Evolutionary conservation across 2,888 invertebrate species (phyloP), one percentile per base, ranked within the genome.

Genomic region (Eilema caniola): DNA sequence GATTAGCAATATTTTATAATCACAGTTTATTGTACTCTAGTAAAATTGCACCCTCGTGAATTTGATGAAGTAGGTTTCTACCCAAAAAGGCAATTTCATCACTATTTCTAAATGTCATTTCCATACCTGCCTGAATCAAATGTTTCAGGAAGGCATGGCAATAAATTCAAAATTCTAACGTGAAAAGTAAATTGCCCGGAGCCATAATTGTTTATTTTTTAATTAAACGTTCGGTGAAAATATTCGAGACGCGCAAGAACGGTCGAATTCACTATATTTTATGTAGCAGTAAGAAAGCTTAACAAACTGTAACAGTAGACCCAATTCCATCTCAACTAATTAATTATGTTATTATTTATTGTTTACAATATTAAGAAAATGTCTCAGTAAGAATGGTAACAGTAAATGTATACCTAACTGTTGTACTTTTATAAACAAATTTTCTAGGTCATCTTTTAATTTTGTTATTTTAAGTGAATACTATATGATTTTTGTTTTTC

Each of bases 281-380:
- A 85, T 82, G 80, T 77, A 75, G 78, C 80, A 75, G 79, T 76
- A 78, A 82, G 82, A 78, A 76, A 82, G 78, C 81, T 83, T 84
- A 87, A 85, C 86, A 83, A 86, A 83, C 81, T 84, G 84, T 78
- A 85, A 87, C 82, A 83, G 71, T 80, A 77, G 65, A 74, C 74
- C 73, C 66, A 74, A 83, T 85, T 81, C 79, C 79, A 71, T 76
- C 64, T 80, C 76, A 81, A 24, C 57, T 66, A 66, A 79, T 77
- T 82, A 79, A 75, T 71, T 70, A 47, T 59, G 62, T 56, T 28
- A 63, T 76, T 69, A 37, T 66, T 70, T 73, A 59, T 71, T 70
- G 70, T 74, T 74, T 37, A 28, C 23, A 75, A 66, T 71, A 67
- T 62, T 57, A n/a, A 64, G 60, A 63, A 66, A 70, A 63, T 28